Percentiles rank a stretch among this genome's conserved stretches.
Conservation (phyloP, 2,113 vertebrate species). For the Corydoras maculifer region DNA sequence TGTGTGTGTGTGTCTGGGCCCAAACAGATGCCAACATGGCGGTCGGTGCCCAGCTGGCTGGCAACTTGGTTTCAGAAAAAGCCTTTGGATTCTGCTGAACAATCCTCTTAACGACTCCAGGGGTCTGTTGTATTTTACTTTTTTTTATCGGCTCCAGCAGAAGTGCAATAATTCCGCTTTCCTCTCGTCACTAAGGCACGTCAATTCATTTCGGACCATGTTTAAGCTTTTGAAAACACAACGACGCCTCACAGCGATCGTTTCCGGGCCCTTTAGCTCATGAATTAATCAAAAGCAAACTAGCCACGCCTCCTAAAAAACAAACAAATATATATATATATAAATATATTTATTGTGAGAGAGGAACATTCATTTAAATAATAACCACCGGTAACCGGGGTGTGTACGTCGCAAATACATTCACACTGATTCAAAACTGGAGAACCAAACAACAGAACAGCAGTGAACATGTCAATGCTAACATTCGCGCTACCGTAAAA, state of each 20-base stretch:
- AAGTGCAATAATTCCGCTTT: conserved; percentile 45
- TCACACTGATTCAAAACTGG: no score
- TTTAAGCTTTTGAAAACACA: conserved; percentile 38
- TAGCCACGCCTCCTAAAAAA: background rate
- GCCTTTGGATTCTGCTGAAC: conserved; percentile 49
- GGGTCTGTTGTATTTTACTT: conserved; percentile 36
- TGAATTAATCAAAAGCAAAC: conserved; percentile 24
- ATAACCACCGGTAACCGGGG: no score
- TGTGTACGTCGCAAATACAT: no score
- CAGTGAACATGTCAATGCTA: no score
- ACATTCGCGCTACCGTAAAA: no score
- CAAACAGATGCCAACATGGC: conserved; percentile 42
- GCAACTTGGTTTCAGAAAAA: conserved; percentile 45
- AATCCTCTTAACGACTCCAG: conserved; percentile 57
- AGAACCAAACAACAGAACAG: no score
- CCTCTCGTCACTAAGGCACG: conserved; percentile 31
- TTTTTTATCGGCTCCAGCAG: conserved; percentile 54
- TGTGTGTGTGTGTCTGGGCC: conserved; percentile 20
- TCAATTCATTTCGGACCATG: conserved; percentile 44
- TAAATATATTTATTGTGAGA: no score
- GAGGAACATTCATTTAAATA: no score
- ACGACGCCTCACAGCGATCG: conserved; percentile 26
- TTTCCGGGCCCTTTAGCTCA: conserved; percentile 4
- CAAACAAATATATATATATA: no score
- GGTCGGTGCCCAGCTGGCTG: conserved; percentile 51